These are phyloP conservation scores for Sinopyrophorus schimmeli DNA, from an alignment of 2,888 invertebrate genomes.

Conservation along the genomic window DNA sequence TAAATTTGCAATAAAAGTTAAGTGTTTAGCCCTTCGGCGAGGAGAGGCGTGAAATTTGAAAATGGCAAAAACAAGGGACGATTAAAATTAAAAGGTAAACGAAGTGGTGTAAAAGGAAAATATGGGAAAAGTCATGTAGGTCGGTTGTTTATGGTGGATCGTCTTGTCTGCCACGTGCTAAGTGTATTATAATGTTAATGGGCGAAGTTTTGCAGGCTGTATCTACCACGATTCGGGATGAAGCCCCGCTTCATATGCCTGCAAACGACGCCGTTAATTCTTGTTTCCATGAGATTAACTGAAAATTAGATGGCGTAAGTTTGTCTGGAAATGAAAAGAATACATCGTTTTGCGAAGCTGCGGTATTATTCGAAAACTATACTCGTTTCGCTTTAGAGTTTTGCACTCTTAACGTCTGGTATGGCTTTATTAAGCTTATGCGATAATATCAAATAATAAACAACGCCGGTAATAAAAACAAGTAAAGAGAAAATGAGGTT, in stretches of 20 bases:
- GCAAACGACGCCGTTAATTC: slow-evolving; percentile 57
- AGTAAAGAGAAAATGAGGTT: slow-evolving; percentile 29
- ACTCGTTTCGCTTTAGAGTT: slow-evolving; percentile 35
- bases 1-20: no score
- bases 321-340: slow-evolving; percentile 55
- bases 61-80: no score
- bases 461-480: slow-evolving; percentile 27
- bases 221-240: slow-evolving; percentile 46
- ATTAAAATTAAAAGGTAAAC: no score
- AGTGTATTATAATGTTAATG: slow-evolving; percentile 56
- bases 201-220: slow-evolving; percentile 52
- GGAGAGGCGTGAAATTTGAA: no score
- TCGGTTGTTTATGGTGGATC: slow-evolving; percentile 43
- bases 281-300: slow-evolving; percentile 57
- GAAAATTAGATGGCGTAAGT: slow-evolving; percentile 58
- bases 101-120: slow-evolving; percentile 25
- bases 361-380: slow-evolving; percentile 53
- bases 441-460: slow-evolving; percentile 31
- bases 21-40: no score
- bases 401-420: slow-evolving; percentile 21
- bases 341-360: slow-evolving; percentile 50
- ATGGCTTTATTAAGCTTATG: slow-evolving; percentile 31
- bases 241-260: slow-evolving; percentile 54
- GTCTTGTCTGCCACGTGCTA: slow-evolving; percentile 52
- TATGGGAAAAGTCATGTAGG: slow-evolving; percentile 36